Percentiles rank a stretch among this genome's conserved stretches.
These are phyloP conservation scores for Sceloporus tristichus DNA, from an alignment of 2,113 vertebrate genomes.

Conservation along the genomic window DNA sequence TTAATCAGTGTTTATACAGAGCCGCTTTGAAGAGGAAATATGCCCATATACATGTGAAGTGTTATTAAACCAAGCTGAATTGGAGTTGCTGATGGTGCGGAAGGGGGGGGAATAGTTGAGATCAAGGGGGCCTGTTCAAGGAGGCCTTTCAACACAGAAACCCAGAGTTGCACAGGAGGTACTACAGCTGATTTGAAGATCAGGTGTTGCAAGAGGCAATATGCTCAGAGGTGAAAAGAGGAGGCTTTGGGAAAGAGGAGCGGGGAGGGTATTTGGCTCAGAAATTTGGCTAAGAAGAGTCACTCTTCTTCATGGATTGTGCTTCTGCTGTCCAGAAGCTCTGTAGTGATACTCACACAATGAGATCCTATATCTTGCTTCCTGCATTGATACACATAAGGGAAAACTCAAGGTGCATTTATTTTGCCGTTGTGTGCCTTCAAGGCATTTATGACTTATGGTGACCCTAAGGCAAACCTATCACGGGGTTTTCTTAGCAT, in stretches of 20 bases:
- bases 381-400: too few relatives aligned
- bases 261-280: too few relatives aligned
- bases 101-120: neutral
- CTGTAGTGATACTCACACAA: too few relatives aligned
- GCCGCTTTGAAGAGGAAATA: constrained; percentile 40
- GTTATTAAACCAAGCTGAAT: constrained; percentile 33
- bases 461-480: too few relatives aligned
- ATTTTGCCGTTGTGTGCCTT: too few relatives aligned
- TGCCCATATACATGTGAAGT: constrained; percentile 30
- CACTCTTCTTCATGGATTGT: neutral
- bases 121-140: constrained; percentile 15
- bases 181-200: constrained; percentile 25
- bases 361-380: too few relatives aligned
- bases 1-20: constrained; percentile 37
- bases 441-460: too few relatives aligned
- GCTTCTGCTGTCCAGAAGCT: too few relatives aligned
- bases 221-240: neutral
- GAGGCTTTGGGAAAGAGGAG: neutral
- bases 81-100: constrained; percentile 1
- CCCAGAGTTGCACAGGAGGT: neutral
- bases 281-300: neutral
- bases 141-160: constrained; percentile 14
- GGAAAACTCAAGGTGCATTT: too few relatives aligned
- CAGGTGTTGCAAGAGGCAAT: constrained; percentile 21
- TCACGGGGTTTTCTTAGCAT: too few relatives aligned